A percentile compares a stretch with the other conserved stretches of the same genome.
phyloP scores from a whole-genome alignment of 2,113 vertebrate genomes.

The Strix uralensis region DNA sequence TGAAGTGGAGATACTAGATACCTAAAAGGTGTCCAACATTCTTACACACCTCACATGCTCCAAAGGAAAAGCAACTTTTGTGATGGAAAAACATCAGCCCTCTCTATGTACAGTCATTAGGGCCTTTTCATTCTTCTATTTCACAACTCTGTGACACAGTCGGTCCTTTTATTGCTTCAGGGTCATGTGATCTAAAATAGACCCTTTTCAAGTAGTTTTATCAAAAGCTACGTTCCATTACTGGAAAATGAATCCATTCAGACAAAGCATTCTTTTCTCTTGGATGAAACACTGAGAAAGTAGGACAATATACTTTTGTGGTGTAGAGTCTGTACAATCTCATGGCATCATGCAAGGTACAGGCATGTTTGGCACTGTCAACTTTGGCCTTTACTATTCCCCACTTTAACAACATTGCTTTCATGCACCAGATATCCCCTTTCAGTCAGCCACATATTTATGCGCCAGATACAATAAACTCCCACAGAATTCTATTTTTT shows the following conservation, averaged over 20 bases:
- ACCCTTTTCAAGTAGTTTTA: neutral
- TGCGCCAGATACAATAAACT: neutral
- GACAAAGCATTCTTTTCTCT: neutral
- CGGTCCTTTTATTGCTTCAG: neutral
- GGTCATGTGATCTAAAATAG: neutral
- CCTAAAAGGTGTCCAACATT: neutral
- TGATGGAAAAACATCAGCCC: neutral
- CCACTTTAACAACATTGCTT: neutral
- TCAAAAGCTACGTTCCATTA: neutral
- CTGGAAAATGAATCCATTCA: neutral
- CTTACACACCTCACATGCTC: neutral
- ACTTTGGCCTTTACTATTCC: neutral
- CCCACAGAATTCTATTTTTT: neutral
- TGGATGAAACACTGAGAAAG: neutral
- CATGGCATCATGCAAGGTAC: neutral
- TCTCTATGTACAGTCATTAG: neutral
- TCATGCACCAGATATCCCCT: neutral
- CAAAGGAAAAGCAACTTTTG: neutral
- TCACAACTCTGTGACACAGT: neutral
- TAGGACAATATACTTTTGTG: neutral
- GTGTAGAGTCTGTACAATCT: neutral
- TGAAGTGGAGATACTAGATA: neutral
- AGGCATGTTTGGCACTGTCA: neutral
- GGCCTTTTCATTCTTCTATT: neutral
- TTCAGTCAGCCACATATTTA: neutral